Base-by-base conservation (phyloP, 2,888 invertebrate species). In the Cartodere bifasciata region DNA sequence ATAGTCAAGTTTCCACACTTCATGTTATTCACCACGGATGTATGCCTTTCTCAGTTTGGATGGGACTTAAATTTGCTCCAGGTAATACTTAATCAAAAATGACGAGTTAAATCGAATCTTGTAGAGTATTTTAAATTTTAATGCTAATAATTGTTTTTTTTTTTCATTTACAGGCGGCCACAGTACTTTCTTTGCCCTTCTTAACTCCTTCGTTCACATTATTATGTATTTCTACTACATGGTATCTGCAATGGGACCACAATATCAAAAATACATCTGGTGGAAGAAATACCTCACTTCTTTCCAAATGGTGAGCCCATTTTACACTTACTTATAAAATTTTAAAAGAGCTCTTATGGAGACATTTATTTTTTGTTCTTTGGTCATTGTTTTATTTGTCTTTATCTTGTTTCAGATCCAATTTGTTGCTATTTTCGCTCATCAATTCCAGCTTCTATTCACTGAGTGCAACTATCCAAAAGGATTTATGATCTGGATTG, bases 191-290 rank as follows among this genome's bases (percentile, higher is more conserved):
- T 94, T 94, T 60, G 84, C 91, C 17, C 69, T 91, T 47, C 70
- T 92, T 48, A 94, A 94, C 63, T 82, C 90, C 2, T 90, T 92
- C 57, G 92, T 95, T 37, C 94, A 95, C 63, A 84, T 94, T 52
- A 74, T 94, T 41, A 94, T 95, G 94, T 94, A 95, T 63, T 85
- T 85, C 62, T 95, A 95, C 64, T 95, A 94, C 60, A 90, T 91
- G 78, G 70, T 94, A 39, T 76, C 94, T 4, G 92, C 92, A 13
- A 78, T 92, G 77, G 94, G 94, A 30, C 92, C 92, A 23, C 66
- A 74, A 53, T 92, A 85, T 62, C 86, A 87, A 62, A 88, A 87
- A 60, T 92, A 76, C 60, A 80, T 92, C 47, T 94, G 94, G 94
- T 95, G 94, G 94, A 95, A 94, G 65, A 90, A 86, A 55, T 86